A percentile compares a stretch with the other conserved stretches of the same genome.
Evolutionary conservation across 2,888 invertebrate species (phyloP).

Genomic region (Metellina segmentata): DNA sequence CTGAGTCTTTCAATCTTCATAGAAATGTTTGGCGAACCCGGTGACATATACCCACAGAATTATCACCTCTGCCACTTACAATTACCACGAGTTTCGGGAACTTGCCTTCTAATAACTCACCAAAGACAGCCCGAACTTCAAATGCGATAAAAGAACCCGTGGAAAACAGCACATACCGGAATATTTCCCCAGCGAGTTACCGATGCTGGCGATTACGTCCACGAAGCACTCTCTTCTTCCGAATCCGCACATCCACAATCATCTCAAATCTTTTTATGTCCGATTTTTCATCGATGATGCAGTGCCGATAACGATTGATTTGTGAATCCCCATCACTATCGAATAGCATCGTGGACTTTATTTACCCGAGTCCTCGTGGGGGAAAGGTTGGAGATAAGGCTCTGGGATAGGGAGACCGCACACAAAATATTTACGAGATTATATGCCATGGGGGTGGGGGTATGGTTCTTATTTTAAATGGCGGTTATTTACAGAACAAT

Average conservation of each 20-base stretch:
- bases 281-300: neutral
- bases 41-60: neutral
- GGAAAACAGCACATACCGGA: too few species aligned
- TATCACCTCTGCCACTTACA: neutral
- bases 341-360: conserved; percentile 7
- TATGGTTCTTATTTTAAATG: conserved; percentile 47
- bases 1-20: too few species aligned
- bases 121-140: too few species aligned
- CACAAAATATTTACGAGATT: conserved; percentile 48
- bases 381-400: neutral
- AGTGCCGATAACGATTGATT: neutral
- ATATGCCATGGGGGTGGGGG: neutral
- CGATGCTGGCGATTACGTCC: too few species aligned
- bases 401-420: neutral
- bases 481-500: conserved; percentile 43
- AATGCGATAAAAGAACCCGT: too few species aligned
- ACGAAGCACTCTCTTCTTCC: neutral
- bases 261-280: neutral
- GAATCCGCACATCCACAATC: neutral
- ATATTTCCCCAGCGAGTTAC: too few species aligned
- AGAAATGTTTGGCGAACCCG: neutral
- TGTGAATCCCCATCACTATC: neutral
- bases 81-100: too few species aligned
- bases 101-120: too few species aligned
- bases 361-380: conserved; percentile 12